Evolutionary conservation across 2,888 invertebrate genomes (phyloP).

Genomic region (Apamea epomidion): DNA sequence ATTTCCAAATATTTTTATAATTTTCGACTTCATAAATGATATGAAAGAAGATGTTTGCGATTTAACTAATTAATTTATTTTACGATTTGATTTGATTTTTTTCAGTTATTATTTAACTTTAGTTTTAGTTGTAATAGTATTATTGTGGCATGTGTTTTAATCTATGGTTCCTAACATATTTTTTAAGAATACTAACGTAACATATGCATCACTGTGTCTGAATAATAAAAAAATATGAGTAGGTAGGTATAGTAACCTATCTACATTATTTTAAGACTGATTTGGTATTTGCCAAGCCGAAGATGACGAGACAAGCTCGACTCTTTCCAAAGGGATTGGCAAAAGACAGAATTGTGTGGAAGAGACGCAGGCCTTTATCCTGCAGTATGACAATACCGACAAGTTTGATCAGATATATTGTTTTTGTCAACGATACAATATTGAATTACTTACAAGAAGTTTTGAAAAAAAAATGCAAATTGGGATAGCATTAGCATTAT

Average conservation of each 20-base stretch:
- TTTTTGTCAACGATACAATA: neutral
- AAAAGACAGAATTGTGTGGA: neutral
- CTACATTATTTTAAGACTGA: neutral
- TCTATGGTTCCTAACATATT: too few species aligned
- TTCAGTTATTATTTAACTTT: too few species aligned
- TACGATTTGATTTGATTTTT: too few species aligned
- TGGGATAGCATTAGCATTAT: too few species aligned
- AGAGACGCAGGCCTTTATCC: neutral
- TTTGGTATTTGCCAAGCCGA: neutral
- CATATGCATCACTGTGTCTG: too few species aligned
- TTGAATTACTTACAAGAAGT: neutral
- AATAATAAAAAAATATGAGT: neutral
- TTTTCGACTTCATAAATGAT: neutral
- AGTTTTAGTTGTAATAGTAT: too few species aligned
- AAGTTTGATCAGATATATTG: neutral
- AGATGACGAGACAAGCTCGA: neutral
- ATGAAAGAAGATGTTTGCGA: too few species aligned
- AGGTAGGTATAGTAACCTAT: neutral
- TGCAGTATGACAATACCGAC: too few species aligned
- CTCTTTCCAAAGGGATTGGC: neutral
- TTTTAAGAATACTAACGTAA: too few species aligned
- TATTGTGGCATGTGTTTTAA: too few species aligned
- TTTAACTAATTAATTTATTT: too few species aligned
- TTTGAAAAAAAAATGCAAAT: neutral
- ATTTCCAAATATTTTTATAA: neutral